Base-by-base conservation (phyloP, 1,140 invertebrate species). In the Stenopsyche tienmushanensis region DNA sequence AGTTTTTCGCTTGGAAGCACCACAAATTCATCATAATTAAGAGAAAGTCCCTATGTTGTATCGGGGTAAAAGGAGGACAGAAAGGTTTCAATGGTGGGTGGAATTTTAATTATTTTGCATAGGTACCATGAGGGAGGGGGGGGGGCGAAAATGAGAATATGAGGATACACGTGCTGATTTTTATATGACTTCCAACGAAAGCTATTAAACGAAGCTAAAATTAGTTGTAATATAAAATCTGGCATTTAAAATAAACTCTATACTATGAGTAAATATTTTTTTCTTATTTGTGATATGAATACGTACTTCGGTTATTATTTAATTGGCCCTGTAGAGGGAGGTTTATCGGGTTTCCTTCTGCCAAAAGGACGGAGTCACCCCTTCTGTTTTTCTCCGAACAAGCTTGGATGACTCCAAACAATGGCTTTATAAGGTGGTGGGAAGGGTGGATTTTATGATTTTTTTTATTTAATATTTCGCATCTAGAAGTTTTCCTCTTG, bases 401-500 rank as follows among this genome's bases (percentile, higher is more conserved):
- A 66, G 68, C 68, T 45, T 62, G 24, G 62, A 47, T 66, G 68
- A 66, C 68, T 70, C 57, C 68, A 70, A 65, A 70, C 68, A 70
- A 70, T 62, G 68, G 20, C 63, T 60, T 60, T 29, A 53, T 49
- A 60, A 45, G 42, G 57, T n/a, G 29, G 42, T 26, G 25, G 60
- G 47, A 42, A 34, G 62, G 29, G 17, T n/a, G n/a, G 24, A 39
- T 65, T 70, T 70, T 70, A 66, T 70, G 68, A 66, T 66, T 66
- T 70, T 70, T 70, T 70, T 70, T 66, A 66, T 70, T 66, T 66
- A 70, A 70, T 70, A 66, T 65, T 65, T 44, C 54, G 26, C 63
- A 23, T 64, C 59, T 17, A 29, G 24, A 49, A 67, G 60, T 57
- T 57, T 57, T 42, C 62, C 41, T 52, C 66, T n/a, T 42, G 25